Evolutionary conservation across 2,888 invertebrate species (phyloP).

Genomic region (Eustalomyia histrio): DNA sequence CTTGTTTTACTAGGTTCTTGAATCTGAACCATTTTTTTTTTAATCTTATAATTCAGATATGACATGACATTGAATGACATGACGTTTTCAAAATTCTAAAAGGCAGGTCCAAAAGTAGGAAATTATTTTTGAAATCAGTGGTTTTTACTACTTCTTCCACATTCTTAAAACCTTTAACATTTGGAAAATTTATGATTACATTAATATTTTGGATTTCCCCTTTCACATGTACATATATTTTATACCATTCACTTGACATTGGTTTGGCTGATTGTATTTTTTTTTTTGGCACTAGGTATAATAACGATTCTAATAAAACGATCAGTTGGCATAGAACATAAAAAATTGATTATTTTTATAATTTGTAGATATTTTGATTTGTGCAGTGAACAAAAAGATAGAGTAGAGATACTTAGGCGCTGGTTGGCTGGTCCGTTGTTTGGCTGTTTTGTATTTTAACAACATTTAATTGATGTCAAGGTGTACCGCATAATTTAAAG

Average conservation of each 20-base stretch:
- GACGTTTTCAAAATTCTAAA: no score
- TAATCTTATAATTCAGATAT: no score
- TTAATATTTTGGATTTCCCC: not conserved
- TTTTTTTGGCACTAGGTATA: conserved; percentile 47
- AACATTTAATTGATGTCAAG: conserved; percentile 74
- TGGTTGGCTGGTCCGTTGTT: conserved; percentile 16
- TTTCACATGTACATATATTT: no score
- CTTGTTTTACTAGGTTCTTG: no score
- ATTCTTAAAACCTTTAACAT: no score
- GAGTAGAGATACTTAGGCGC: conserved; percentile 21
- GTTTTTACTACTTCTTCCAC: no score
- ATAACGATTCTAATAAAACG: conserved; percentile 43
- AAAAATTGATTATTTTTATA: conserved; percentile 44
- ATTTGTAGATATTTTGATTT: conserved; percentile 2
- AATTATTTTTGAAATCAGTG: no score
- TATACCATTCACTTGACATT: conserved; percentile 62
- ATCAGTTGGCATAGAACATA: conserved; percentile 33
- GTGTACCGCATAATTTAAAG: conserved; percentile 76
- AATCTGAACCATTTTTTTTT: no score
- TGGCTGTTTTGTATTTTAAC: conserved; percentile 48
- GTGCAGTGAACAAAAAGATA: conserved; percentile 18
- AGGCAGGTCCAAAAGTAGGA: no score
- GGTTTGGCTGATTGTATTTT: conserved; percentile 30
- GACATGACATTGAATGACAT: no score
- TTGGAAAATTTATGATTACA: no score